Evolutionary conservation across 2,888 invertebrate genomes (phyloP).

Genomic region (Drosophila peninsularis): DNA sequence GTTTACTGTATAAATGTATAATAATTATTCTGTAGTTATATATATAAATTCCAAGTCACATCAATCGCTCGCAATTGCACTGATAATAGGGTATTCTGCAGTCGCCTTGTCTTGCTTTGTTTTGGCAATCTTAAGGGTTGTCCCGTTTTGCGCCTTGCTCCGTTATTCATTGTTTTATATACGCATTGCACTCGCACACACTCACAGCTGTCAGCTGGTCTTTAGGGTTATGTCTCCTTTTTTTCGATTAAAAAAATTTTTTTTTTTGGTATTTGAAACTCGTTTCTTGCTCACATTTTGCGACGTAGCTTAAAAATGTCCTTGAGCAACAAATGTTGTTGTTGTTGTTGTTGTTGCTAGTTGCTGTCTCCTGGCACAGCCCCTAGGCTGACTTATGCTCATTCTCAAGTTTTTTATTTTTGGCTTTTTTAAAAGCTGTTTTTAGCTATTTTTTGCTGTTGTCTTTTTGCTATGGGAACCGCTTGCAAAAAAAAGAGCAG

Average conservation of each 20-base stretch:
- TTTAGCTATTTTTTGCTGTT: conserved; percentile 3
- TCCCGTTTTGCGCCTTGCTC: conserved; percentile 27
- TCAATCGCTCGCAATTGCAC: too few relatives aligned
- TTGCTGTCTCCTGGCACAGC: conserved; percentile 44
- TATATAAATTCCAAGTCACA: too few relatives aligned
- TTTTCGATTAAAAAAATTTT: background rate
- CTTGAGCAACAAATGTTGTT: conserved; percentile 51
- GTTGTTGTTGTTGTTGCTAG: conserved; percentile 27
- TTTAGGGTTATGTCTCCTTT: conserved; percentile 48
- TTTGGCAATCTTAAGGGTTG: conserved; percentile 53
- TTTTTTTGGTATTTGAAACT: conserved; percentile 53
- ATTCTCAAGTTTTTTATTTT: background rate
- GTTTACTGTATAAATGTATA: too few relatives aligned
- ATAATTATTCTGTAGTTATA: too few relatives aligned
- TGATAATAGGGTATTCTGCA: background rate
- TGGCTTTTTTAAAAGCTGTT: background rate
- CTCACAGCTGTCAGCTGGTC: conserved; percentile 38
- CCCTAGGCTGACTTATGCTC: conserved; percentile 29
- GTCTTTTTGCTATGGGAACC: conserved; percentile 32
- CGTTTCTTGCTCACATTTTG: conserved; percentile 52
- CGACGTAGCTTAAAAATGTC: conserved; percentile 67
- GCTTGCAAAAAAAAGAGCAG: conserved; percentile 8
- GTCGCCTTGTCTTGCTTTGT: background rate
- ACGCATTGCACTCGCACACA: conserved; percentile 15
- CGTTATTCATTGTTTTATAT: conserved; percentile 14